A percentile compares a stretch with the other conserved stretches of the same genome.
These are phyloP conservation scores for Stichopus horrens DNA, from an alignment of 53 echinoderm and acorn worm species.

Conservation along the genomic window DNA sequence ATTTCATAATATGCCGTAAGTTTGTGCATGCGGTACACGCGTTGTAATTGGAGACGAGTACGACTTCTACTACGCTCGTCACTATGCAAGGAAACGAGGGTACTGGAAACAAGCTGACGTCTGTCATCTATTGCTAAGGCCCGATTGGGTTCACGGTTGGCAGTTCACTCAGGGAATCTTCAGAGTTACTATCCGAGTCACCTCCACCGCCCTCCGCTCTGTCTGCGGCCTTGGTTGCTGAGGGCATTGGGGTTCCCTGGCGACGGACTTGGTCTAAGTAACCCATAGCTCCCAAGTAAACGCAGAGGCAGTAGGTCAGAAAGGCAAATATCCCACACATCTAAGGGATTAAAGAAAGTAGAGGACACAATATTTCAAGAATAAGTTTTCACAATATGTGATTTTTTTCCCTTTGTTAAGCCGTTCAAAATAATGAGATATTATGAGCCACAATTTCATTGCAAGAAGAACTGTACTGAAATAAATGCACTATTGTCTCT, in stretches of 20 bases:
- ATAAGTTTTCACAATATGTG: no score
- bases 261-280: conserved; percentile 17
- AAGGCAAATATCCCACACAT: conserved; percentile 37
- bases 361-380: not conserved
- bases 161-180: conserved; percentile 33
- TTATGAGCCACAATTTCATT: no score
- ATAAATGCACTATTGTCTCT: no score
- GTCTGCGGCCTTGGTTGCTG: not conserved
- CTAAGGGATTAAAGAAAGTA: not conserved
- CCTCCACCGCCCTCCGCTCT: conserved; percentile 16
- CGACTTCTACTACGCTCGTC: no score
- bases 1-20: no score
- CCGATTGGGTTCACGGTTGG: conserved; percentile 15
- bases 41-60: no score
- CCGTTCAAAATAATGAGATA: no score
- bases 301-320: not conserved
- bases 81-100: no score
- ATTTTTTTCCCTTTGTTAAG: no score
- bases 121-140: not conserved
- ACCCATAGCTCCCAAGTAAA: conserved; percentile 15
- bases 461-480: no score
- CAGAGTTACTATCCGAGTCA: conserved; percentile 32
- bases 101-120: no score
- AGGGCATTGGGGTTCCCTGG: conserved; percentile 34
- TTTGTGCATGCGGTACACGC: no score